Evolutionary conservation across 1,140 invertebrate genomes (phyloP).

Genomic region (Pogonomyrmex barbatus): DNA sequence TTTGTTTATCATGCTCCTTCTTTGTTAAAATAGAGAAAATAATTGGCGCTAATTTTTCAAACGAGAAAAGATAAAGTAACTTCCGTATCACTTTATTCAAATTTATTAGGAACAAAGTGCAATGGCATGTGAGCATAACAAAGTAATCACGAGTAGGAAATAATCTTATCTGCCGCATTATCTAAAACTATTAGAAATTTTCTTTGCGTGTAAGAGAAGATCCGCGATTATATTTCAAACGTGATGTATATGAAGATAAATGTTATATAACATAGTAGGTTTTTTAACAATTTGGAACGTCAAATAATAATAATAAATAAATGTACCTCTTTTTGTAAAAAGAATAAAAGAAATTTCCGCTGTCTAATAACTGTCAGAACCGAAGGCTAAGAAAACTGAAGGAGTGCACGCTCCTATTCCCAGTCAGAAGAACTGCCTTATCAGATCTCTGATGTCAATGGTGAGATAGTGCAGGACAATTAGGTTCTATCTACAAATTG

Average conservation of each 20-base stretch:
- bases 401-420: conserved; percentile 23
- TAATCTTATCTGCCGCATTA: background rate
- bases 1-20: background rate
- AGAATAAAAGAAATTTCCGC: conserved; percentile 22
- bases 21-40: conserved; percentile 15
- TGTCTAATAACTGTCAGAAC: conserved; percentile 7
- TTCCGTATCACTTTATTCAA: background rate
- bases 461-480: conserved; percentile 52
- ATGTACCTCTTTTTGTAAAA: background rate
- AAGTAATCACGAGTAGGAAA: conserved; percentile 2
- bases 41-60: conserved; percentile 21
- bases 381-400: conserved; percentile 9
- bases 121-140: background rate
- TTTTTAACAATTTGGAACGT: background rate
- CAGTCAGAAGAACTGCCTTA: conserved; percentile 20
- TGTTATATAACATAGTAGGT: background rate
- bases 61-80: background rate
- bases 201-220: background rate
- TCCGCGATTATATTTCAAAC: conserved; percentile 1
- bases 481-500: conserved; percentile 54
- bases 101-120: conserved; percentile 1
- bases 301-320: conserved; percentile 6
- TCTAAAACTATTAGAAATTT: conserved; percentile 36
- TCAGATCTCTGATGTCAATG: conserved; percentile 50
- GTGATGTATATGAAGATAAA: background rate